Percentiles rank a stretch among this genome's conserved stretches.
Conservation (phyloP, 1,140 invertebrate genomes). For the Formica selysi region DNA sequence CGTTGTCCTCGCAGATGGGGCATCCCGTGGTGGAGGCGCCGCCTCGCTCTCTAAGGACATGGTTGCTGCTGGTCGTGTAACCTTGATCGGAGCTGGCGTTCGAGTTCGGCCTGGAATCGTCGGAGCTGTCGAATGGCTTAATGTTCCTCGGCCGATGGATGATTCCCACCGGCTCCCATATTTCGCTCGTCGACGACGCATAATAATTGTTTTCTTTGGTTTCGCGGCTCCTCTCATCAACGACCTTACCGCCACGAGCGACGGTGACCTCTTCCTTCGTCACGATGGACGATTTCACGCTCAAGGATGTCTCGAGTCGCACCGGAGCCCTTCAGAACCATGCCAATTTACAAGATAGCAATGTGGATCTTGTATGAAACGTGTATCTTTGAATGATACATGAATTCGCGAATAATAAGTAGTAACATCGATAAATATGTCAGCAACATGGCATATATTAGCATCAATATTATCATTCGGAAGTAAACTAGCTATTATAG, state of each 20-base stretch:
- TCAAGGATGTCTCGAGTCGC: constrained; percentile 91
- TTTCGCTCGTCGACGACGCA: constrained; percentile 89
- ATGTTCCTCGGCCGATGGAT: constrained; percentile 84
- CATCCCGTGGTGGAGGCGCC: constrained; percentile 76
- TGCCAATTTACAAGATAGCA: constrained; percentile 67
- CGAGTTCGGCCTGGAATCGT: constrained; percentile 84
- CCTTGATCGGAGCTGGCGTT: constrained; percentile 85
- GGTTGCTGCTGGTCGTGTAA: constrained; percentile 83
- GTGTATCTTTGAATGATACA: background rate
- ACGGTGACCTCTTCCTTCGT: constrained; percentile 92
- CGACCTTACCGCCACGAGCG: constrained; percentile 89
- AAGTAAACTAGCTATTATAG: background rate
- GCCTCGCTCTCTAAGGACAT: constrained; percentile 79
- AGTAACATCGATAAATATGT: too few species aligned
- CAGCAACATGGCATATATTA: background rate
- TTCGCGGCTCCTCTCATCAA: constrained; percentile 91
- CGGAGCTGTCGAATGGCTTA: constrained; percentile 84
- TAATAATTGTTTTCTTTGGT: constrained; percentile 92
- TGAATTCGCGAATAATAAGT: background rate
- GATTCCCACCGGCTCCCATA: constrained; percentile 89
- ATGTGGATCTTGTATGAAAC: constrained; percentile 51
- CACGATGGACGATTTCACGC: constrained; percentile 91
- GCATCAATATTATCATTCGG: background rate
- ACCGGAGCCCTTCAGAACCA: constrained; percentile 88
- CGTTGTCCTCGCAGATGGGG: constrained; percentile 81